Evolutionary conservation across 2,797 vertebrate species (phyloP).

Genomic region (Premnoplex brunnescens): DNA sequence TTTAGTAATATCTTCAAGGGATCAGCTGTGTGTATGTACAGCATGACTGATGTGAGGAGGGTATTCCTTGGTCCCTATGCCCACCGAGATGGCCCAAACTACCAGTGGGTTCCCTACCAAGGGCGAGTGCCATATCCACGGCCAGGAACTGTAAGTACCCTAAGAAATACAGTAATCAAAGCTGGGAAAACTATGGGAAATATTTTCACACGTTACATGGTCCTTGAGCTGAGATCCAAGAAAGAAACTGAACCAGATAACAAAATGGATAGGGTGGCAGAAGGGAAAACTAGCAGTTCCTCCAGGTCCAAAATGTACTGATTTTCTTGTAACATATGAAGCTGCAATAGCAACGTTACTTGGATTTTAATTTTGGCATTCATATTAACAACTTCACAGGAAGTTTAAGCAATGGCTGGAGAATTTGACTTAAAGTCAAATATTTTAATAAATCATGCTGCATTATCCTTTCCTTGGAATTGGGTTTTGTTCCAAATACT

Average conservation of each 20-base stretch:
- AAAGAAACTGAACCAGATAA: neutral
- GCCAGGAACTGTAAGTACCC: slow-evolving; percentile 92
- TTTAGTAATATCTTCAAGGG: slow-evolving; percentile 97
- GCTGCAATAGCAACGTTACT: neutral
- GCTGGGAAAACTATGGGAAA: neutral
- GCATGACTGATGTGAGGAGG: slow-evolving; percentile 93
- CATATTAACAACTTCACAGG: neutral
- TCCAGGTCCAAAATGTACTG: neutral
- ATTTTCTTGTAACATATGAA: neutral
- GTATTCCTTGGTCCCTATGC: slow-evolving; percentile 96
- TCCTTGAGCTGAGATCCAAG: neutral
- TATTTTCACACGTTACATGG: neutral
- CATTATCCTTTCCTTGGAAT: slow-evolving; percentile 3
- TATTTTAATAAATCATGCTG: slow-evolving; percentile 1
- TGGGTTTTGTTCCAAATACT: neutral
- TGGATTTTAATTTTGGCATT: neutral
- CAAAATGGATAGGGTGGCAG: neutral
- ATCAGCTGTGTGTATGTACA: slow-evolving; percentile 97
- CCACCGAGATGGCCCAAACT: slow-evolving; percentile 95
- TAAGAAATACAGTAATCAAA: neutral
- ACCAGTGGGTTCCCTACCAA: slow-evolving; percentile 97
- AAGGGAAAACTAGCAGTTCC: neutral
- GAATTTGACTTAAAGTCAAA: neutral
- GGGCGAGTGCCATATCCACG: slow-evolving; percentile 95
- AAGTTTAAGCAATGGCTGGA: neutral